These are phyloP conservation scores for Himalopsyche japonica DNA, from an alignment of 2,888 invertebrate genomes.

Conservation along the genomic window DNA sequence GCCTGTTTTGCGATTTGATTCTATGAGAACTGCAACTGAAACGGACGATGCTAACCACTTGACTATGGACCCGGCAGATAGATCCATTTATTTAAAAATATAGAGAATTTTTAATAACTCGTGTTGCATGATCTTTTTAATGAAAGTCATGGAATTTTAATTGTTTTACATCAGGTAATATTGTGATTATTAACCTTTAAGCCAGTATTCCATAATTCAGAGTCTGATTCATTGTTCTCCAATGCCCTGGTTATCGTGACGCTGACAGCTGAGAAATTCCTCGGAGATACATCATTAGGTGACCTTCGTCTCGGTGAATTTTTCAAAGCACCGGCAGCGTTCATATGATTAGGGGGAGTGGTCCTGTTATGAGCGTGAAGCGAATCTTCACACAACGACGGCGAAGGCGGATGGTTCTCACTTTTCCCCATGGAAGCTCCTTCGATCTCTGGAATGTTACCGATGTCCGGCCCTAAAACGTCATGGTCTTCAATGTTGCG, in stretches of 20 bases:
- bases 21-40: too few species aligned
- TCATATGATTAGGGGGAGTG: neutral
- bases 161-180: too few species aligned
- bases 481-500: conserved; percentile 45
- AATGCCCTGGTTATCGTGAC: conserved; percentile 24
- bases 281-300: conserved; percentile 15
- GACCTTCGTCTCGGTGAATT: conserved; percentile 27
- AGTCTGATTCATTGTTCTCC: conserved; percentile 27
- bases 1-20: too few species aligned
- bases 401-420: conserved; percentile 43
- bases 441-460: conserved; percentile 36
- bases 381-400: conserved; percentile 18
- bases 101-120: too few species aligned
- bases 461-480: conserved; percentile 48
- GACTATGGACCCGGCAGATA: too few species aligned
- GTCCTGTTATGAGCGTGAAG: conserved; percentile 2
- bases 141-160: too few species aligned
- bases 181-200: conserved; percentile 26
- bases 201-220: conserved; percentile 27
- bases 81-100: too few species aligned
- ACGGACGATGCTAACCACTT: too few species aligned
- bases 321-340: conserved; percentile 9
- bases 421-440: conserved; percentile 43
- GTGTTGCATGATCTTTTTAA: too few species aligned
- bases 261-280: conserved; percentile 32